phyloP scores from a whole-genome alignment of 2,888 invertebrate genomes.

The Himalopsyche japonica region DNA sequence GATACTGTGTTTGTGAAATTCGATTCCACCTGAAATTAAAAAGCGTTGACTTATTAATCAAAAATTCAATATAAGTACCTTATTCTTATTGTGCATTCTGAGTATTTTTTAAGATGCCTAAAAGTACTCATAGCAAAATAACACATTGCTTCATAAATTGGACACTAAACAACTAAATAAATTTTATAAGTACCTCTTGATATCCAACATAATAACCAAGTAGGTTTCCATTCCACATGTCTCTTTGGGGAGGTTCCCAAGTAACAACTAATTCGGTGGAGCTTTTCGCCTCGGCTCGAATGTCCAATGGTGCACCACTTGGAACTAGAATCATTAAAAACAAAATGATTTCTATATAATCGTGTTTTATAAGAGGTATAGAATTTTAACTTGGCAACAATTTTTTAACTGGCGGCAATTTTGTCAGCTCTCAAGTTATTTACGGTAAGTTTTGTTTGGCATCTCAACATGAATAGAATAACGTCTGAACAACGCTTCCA shows the following conservation, averaged over 20 bases:
- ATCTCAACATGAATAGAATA: too few relatives aligned
- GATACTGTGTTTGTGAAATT: constrained; percentile 44
- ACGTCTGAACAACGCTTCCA: too few relatives aligned
- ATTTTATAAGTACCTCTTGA: constrained; percentile 61
- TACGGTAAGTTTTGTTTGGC: too few relatives aligned
- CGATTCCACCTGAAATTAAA: constrained; percentile 48
- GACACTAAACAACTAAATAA: too few relatives aligned
- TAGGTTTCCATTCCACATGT: constrained; percentile 86
- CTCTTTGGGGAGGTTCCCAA: constrained; percentile 86
- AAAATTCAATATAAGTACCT: background rate
- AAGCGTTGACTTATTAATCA: background rate
- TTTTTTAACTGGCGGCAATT: too few relatives aligned
- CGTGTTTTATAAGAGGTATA: too few relatives aligned
- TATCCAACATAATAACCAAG: constrained; percentile 87
- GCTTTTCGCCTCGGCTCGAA: constrained; percentile 81
- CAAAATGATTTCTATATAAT: background rate
- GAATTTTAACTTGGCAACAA: too few relatives aligned
- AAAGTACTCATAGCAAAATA: too few relatives aligned
- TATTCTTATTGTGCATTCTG: too few relatives aligned
- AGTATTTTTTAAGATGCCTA: too few relatives aligned
- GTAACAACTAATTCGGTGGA: constrained; percentile 82
- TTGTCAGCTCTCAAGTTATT: too few relatives aligned
- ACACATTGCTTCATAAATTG: too few relatives aligned
- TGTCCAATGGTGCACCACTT: constrained; percentile 79
- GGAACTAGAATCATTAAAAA: constrained; percentile 59